Evolutionary conservation across 2,888 invertebrate species (phyloP).

Genomic region (Cheilosia urbana): DNA sequence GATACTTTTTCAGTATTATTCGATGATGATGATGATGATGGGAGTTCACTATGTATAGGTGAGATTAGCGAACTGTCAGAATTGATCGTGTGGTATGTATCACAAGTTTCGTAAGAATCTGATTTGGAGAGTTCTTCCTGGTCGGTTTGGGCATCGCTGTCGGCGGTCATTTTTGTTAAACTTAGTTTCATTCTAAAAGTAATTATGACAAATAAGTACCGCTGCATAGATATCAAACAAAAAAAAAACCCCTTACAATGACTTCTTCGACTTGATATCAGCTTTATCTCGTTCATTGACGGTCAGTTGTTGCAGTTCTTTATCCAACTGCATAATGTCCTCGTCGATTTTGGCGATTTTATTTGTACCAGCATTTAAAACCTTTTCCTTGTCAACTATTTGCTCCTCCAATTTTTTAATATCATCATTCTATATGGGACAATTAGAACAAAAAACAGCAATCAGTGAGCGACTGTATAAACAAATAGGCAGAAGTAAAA

Average conservation of each 20-base stretch:
- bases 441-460: background rate
- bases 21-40: constrained; percentile 69
- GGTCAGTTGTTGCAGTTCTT: constrained; percentile 85
- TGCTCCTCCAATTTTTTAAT: constrained; percentile 89
- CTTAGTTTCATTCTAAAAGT: constrained; percentile 88
- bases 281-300: constrained; percentile 42
- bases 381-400: constrained; percentile 84
- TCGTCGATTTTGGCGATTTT: constrained; percentile 89
- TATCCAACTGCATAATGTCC: constrained; percentile 87
- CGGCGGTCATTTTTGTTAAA: constrained; percentile 85
- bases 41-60: constrained; percentile 77
- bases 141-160: constrained; percentile 83
- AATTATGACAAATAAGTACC: constrained; percentile 21
- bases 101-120: constrained; percentile 85
- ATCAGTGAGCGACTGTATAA: too few species aligned
- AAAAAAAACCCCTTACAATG: constrained; percentile 81
- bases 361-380: constrained; percentile 86
- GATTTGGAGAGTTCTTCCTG: constrained; percentile 79
- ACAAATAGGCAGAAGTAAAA: too few species aligned
- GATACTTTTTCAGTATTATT: constrained; percentile 71
- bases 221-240: background rate
- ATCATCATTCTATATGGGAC: constrained; percentile 87
- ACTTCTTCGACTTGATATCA: constrained; percentile 84
- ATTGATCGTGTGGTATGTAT: constrained; percentile 91
- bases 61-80: constrained; percentile 85